Conservation (phyloP, 2,113 vertebrate species). For the Periophthalmus modestus region DNA sequence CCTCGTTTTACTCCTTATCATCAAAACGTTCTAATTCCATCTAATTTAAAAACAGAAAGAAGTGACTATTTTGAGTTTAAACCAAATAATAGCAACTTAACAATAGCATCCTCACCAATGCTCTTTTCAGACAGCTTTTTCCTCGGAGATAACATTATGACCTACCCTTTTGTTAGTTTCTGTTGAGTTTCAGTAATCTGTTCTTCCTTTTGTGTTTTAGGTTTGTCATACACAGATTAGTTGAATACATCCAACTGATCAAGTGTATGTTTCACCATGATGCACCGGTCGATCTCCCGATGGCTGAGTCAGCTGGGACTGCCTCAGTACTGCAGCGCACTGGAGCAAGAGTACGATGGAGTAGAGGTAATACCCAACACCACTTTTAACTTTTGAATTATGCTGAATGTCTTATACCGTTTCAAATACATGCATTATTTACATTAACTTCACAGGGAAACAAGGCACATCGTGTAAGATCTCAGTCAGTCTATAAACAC, state of each 20-base stretch:
- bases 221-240: not conserved
- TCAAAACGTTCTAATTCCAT: no score
- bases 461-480: not conserved
- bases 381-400: conserved; percentile 7
- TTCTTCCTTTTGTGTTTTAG: not conserved
- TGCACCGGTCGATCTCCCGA: conserved; percentile 78
- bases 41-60: no score
- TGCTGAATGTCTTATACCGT: no score
- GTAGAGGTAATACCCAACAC: conserved; percentile 72
- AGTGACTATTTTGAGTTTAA: no score
- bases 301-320: conserved; percentile 81
- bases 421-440: no score
- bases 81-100: no score
- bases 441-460: no score
- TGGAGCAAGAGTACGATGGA: conserved; percentile 79
- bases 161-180: no score
- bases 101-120: no score
- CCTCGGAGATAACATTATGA: no score
- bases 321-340: conserved; percentile 72
- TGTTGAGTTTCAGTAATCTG: not conserved
- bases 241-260: conserved; percentile 2
- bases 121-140: no score
- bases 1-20: no score
- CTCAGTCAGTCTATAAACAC: conserved; percentile 39
- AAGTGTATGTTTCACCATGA: conserved; percentile 62